Evolutionary conservation across 2,113 vertebrate genomes (phyloP), one percentile per base, ranked within the genome.

Genomic region (Myotis brandtii): DNA sequence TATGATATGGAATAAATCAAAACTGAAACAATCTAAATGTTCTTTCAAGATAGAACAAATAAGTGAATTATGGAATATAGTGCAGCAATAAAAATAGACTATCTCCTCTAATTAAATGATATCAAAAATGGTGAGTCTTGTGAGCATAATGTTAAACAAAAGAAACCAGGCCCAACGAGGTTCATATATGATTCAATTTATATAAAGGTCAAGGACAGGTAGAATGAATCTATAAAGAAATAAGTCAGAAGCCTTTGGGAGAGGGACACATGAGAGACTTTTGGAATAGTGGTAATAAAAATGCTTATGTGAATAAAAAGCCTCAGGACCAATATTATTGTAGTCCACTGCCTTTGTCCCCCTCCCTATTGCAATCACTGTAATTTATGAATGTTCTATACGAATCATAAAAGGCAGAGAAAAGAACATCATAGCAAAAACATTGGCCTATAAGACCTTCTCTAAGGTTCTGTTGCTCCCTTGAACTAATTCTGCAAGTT

Each of bases 191-290:
- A 92, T 50, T 81, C 21, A 12, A 73, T 23, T 37, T 94, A 40
- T 7, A 21, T 84, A 92, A 94, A 94, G 30, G 54, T 76, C 40
- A 87, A 67, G 77, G 79, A 48, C 75, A 89, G n/a, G 20, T 25
- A 92, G 43, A 67, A 84, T n/a, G 14, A 69, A 48, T 80, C 37
- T 34, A n/a, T 80, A 80, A 79, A 43, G 34, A 89, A 2, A 79
- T 11, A 96, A 82, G 54, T 82, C 14, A 13, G 27, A 85, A 81
- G 43, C 20, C 48, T 93, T 91, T 67, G 18, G 34, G 21, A 81
- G 17, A 93, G 14, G 27, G 5, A 72, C 34, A 46, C 9, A 62
- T 32, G 17, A 81, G 8, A 9, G 14, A 77, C 32, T 75, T 18
- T 18, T 32, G 37, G 12, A 52, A 9, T 27, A 59, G 4, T 34